Evolutionary conservation across 1,140 invertebrate genomes (phyloP).

Genomic region (Drosophila tristis): DNA sequence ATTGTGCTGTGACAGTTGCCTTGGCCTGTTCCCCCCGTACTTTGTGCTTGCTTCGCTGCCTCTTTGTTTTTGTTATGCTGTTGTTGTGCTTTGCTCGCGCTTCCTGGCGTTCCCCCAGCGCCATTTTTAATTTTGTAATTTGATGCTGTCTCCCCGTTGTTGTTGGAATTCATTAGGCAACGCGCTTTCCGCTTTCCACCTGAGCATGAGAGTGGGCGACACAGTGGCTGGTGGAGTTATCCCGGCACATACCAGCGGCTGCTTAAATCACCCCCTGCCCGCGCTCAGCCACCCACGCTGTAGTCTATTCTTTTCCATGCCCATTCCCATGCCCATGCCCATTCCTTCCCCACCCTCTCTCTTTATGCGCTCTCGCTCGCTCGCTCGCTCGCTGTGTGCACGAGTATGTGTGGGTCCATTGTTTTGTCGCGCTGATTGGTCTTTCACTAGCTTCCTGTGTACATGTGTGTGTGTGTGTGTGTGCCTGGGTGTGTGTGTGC

Average conservation of each 20-base stretch:
- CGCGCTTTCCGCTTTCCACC: slow-evolving; percentile 67
- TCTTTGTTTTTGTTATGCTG: neutral
- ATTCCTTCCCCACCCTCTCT: neutral
- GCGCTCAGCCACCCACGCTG: neutral
- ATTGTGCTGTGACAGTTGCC: too few relatives aligned
- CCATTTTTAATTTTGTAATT: slow-evolving; percentile 84
- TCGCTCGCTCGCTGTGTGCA: slow-evolving; percentile 10
- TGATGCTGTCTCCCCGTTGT: slow-evolving; percentile 59
- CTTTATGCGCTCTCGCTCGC: neutral
- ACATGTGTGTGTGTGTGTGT: slow-evolving; percentile 12
- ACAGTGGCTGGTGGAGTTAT: slow-evolving; percentile 25
- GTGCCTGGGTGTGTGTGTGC: slow-evolving; percentile 27
- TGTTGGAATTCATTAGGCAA: slow-evolving; percentile 69
- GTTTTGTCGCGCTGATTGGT: slow-evolving; percentile 81
- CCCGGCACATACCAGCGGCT: neutral
- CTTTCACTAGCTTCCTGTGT: slow-evolving; percentile 59
- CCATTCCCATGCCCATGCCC: neutral
- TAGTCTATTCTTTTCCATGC: neutral
- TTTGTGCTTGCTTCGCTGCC: neutral
- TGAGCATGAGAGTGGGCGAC: slow-evolving; percentile 27
- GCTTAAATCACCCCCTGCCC: neutral
- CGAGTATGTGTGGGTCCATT: slow-evolving; percentile 66
- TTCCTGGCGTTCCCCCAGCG: slow-evolving; percentile 35
- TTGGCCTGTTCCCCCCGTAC: too few relatives aligned
- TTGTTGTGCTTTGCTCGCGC: neutral